Conservation (phyloP, 1,140 invertebrate species). For the Calliopsis andreniformis region DNA sequence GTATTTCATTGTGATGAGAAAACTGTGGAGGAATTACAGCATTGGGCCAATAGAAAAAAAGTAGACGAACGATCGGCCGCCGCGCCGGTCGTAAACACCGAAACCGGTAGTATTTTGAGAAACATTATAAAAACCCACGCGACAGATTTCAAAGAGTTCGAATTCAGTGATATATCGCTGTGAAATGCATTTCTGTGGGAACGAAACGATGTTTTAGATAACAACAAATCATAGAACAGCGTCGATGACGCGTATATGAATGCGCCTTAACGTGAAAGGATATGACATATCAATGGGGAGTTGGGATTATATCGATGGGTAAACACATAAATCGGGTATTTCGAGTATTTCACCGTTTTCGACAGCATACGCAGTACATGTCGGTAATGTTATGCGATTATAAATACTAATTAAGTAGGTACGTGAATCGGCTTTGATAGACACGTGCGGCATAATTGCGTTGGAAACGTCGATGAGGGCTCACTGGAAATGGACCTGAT, state of each 20-base stretch:
- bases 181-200: not conserved
- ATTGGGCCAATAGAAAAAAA: not conserved
- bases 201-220: not conserved
- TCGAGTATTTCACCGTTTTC: conserved; percentile 5
- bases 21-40: not conserved
- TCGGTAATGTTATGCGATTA: conserved; percentile 27
- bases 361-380: not conserved
- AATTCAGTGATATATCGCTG: too few relatives aligned
- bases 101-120: not conserved
- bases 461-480: conserved; percentile 32
- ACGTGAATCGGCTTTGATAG: conserved; percentile 45
- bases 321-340: not conserved
- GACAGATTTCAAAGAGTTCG: not conserved
- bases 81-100: not conserved
- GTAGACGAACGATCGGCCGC: not conserved
- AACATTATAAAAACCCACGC: not conserved
- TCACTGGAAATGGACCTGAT: not conserved
- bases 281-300: not conserved
- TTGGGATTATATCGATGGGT: not conserved
- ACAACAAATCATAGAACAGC: not conserved
- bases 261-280: not conserved
- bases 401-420: conserved; percentile 59
- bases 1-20: not conserved
- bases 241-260: not conserved
- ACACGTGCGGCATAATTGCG: conserved; percentile 41